These are phyloP conservation scores for Drosophila micromelanica DNA, from an alignment of 1,140 invertebrate species.

Conservation along the genomic window DNA sequence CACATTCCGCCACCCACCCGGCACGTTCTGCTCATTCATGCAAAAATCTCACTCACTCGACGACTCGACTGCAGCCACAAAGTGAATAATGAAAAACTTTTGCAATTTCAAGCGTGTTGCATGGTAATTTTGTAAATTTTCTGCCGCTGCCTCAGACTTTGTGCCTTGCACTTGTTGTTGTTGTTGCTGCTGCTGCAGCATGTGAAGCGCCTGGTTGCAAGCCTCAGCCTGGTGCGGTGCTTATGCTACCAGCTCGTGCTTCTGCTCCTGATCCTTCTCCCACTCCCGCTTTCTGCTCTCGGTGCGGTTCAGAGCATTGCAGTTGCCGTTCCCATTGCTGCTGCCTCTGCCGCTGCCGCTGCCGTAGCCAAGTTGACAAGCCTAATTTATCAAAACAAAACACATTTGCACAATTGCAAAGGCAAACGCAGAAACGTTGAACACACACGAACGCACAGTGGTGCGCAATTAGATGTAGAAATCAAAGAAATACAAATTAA, in stretches of 20 bases:
- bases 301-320: constrained; percentile 56
- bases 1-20: not conserved
- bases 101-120: constrained; percentile 83
- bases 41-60: constrained; percentile 82
- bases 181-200: constrained; percentile 43
- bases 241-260: constrained; percentile 31
- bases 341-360: constrained; percentile 31
- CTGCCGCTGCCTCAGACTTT: constrained; percentile 59
- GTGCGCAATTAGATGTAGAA: not conserved
- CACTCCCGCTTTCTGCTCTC: constrained; percentile 11
- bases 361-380: constrained; percentile 79
- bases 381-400: constrained; percentile 84
- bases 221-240: constrained; percentile 20
- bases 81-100: constrained; percentile 83
- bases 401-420: constrained; percentile 82
- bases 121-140: constrained; percentile 83
- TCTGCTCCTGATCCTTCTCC: constrained; percentile 8
- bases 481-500: constrained; percentile 4
- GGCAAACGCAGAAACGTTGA: constrained; percentile 67
- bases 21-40: constrained; percentile 80
- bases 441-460: constrained; percentile 61
- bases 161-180: constrained; percentile 45
- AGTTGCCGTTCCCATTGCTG: constrained; percentile 27
- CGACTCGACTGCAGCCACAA: constrained; percentile 81
- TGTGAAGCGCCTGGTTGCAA: constrained; percentile 9